phyloP scores from a whole-genome alignment of 2,797 vertebrate genomes.

The Lemur catta region DNA sequence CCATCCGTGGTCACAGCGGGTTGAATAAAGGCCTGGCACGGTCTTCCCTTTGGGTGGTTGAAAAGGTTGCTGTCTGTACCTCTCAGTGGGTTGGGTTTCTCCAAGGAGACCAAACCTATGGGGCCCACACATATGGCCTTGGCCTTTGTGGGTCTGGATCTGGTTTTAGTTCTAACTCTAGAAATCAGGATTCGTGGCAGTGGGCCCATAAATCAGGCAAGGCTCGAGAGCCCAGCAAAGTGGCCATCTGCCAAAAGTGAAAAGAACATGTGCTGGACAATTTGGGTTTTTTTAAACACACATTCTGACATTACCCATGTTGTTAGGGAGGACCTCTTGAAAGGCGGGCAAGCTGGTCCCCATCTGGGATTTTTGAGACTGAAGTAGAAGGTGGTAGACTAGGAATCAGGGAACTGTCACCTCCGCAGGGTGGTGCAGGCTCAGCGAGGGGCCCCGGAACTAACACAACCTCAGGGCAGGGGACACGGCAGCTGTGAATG shows the following conservation, averaged over 20 bases:
- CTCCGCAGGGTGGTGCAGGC: background rate
- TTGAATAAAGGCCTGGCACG: slow-evolving; percentile 14
- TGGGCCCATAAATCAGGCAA: background rate
- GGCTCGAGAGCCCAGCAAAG: background rate
- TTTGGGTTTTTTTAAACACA: background rate
- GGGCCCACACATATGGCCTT: background rate
- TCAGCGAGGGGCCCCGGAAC: background rate
- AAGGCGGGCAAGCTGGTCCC: background rate
- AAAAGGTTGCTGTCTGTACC: background rate
- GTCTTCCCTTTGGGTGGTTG: slow-evolving; percentile 1
- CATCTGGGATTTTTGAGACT: background rate
- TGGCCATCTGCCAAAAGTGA: background rate
- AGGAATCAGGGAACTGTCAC: background rate
- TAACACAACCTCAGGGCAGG: background rate
- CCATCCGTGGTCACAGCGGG: background rate
- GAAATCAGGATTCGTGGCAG: background rate
- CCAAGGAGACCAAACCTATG: background rate
- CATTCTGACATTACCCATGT: background rate
- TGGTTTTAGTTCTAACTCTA: slow-evolving; percentile 31
- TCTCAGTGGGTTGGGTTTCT: background rate
- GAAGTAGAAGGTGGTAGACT: background rate
- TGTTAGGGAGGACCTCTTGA: background rate
- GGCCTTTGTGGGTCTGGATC: background rate
- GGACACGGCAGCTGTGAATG: background rate
- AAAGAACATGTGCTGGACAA: background rate